Base-by-base conservation (phyloP, 2,888 invertebrate genomes). In the Thalpophila matura region DNA sequence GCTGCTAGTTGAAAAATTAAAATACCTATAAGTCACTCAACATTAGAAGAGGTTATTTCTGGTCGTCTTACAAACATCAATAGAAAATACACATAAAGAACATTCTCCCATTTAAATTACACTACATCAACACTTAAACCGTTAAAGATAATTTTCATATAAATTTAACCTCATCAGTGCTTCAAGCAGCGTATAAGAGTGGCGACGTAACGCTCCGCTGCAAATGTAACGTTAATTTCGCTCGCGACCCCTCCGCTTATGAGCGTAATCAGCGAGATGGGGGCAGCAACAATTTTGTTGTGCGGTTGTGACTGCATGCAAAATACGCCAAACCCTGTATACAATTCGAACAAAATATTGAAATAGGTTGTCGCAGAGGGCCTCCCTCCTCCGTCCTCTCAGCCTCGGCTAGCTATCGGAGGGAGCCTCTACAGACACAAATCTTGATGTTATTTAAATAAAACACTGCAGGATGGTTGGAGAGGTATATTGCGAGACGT, bases 181-280 rank as follows among this genome's bases (percentile, higher is more conserved):
- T 54, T 37, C 22, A 60, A 67, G 55, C 12, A 43, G 50, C 74
- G 40, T 74, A 54, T 10, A 51, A 37, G 46, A 74, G 70, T 74
- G 59, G 51, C 35, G 29, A 68, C 51, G n/a, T 74, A 38, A 47
- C 74, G 70, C 54, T 55, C 10, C 24, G 69, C 4, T 68, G 68
- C 24, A 68, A 68, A 61, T 74, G 61, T 38, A 68, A 71, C 47
- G 26, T 55, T 67, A 49, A 74, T 74, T 66, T 47, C 6, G 46
- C 73, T 65, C 27, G 61, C 38, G 60, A 55, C 42, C 60, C 67
- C 47, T 50, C 47, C 33, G 40, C 14, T 33, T 47, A 46, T 26
- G 10, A 46, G 18, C 12, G 4, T 69, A 69, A 60, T 53, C 16
- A 69, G 35, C 46, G 29, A 31, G 16, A 46, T 40, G 26, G 65